Percentiles rank a stretch among this genome's conserved stretches.
These are phyloP conservation scores for Pararge aegeria DNA, from an alignment of 1,140 invertebrate genomes.

Conservation along the genomic window DNA sequence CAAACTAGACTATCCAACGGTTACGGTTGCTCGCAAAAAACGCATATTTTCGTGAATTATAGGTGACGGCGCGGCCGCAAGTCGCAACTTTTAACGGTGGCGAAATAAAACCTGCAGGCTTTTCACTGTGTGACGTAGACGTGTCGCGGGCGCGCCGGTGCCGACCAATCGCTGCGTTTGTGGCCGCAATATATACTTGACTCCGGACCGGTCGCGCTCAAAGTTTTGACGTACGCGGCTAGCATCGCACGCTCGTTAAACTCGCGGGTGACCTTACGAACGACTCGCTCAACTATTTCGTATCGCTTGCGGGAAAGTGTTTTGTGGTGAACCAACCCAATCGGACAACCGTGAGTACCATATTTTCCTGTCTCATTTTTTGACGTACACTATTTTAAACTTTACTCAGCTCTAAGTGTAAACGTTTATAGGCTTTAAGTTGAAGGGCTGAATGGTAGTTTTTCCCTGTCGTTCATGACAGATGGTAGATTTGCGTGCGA, in stretches of 20 bases:
- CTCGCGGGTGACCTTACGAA: conserved; percentile 36
- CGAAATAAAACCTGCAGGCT: conserved; percentile 43
- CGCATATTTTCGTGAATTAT: not conserved
- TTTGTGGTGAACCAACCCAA: conserved; percentile 41
- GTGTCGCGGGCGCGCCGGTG: conserved; percentile 50
- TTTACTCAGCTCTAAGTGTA: conserved; percentile 5
- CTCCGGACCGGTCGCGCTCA: conserved; percentile 43
- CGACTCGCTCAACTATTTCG: conserved; percentile 17
- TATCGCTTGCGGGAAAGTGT: conserved; percentile 47
- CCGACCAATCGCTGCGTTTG: conserved; percentile 46
- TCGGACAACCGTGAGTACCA: conserved; percentile 50
- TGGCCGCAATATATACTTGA: conserved; percentile 50
- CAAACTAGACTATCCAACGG: conserved; percentile 29
- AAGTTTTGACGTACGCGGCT: conserved; percentile 46
- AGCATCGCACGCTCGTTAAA: conserved; percentile 42
- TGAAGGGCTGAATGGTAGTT: not conserved
- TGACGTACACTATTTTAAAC: conserved; percentile 10
- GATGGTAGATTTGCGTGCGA: conserved; percentile 35
- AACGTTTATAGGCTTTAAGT: conserved; percentile 13
- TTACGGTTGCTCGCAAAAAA: conserved; percentile 18
- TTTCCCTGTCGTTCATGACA: conserved; percentile 22
- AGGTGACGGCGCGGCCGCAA: conserved; percentile 22
- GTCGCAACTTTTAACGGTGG: not conserved
- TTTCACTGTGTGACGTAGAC: conserved; percentile 52
- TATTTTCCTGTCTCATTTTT: conserved; percentile 18